These are phyloP conservation scores for Papilio protenor DNA, from an alignment of 2,888 invertebrate species.

Conservation along the genomic window DNA sequence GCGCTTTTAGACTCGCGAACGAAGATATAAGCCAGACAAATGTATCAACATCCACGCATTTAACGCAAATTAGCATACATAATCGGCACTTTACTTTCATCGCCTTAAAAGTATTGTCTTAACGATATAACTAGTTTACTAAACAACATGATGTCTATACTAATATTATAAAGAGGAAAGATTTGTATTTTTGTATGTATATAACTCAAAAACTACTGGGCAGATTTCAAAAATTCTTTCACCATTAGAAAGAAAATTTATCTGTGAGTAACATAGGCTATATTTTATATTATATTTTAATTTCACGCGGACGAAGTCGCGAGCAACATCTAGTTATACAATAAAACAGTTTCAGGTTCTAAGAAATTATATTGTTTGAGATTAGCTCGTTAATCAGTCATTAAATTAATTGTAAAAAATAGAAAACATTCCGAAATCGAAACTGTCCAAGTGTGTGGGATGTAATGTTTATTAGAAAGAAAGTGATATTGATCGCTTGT, in stretches of 20 bases:
- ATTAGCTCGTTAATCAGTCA: slow-evolving; percentile 26
- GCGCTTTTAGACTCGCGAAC: slow-evolving; percentile 19
- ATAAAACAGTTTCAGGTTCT: no score
- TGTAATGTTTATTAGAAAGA: slow-evolving; percentile 37
- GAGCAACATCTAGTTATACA: background rate
- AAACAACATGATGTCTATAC: background rate
- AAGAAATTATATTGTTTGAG: background rate
- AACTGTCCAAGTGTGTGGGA: slow-evolving; percentile 29
- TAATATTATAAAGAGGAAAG: no score
- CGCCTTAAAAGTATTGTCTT: slow-evolving; percentile 14
- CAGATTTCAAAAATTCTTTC: no score
- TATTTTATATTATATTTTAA: no score
- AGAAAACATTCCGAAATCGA: slow-evolving; percentile 27
- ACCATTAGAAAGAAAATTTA: no score
- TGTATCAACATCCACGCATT: slow-evolving; percentile 29
- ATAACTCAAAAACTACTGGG: no score
- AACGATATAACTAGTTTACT: slow-evolving; percentile 5
- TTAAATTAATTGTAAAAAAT: slow-evolving; percentile 33
- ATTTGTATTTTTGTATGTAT: no score
- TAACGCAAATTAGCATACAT: slow-evolving; percentile 27
- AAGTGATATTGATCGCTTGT: slow-evolving; percentile 36
- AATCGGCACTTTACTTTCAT: slow-evolving; percentile 28
- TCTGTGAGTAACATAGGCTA: no score
- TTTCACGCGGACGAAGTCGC: no score
- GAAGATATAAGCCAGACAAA: background rate